Evolutionary conservation across 2,113 vertebrate species (phyloP), one percentile per base, ranked within the genome.

Genomic region (Orycteropus afer): DNA sequence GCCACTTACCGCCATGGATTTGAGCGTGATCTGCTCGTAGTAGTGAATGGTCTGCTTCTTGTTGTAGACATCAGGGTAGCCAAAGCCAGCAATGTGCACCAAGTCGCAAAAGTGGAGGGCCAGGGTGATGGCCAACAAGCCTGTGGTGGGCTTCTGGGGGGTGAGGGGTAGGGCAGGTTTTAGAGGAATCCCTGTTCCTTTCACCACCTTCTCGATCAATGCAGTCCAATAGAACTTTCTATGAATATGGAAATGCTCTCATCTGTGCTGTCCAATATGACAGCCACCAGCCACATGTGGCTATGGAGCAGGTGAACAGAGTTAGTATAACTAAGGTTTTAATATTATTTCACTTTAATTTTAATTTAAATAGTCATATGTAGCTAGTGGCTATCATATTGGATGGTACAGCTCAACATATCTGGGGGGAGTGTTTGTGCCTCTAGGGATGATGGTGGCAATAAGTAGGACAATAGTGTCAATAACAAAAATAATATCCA

Each of bases 21-120:
- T 99, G 97, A 99, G 99, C 0, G 99, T 99, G 93, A 98, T 98
- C 59, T 98, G 97, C 91, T 99, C 99, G 0, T 99, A 99, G 97
- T 99, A 99, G 93, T 99, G 99, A 37, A 99, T 99, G 8, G 98
- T 99, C 25, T 99, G 98, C 76, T 97, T 98, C 94, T 98, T 99
- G 95, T 98, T 98, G 51, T 94, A 96, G 0, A 96, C 94, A 0
- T 97, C 97, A 0, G 99, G 99, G 95, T 99, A 99, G 89, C 99
- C 99, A 5, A 99, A 99, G 79, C 99, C 99, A 0, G 99, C 99
- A 0, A 99, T 96, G 85, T 99, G 99, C 78, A 99, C 99, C 90
- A 99, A 89, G 74, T 99, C 99, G 0, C 99, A 99, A 97, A 99
- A 99, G 98, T 99, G 99, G 76, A 99, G 98, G 0, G 99, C 99